These are phyloP conservation scores for Cataglyphis altisquamis DNA, from an alignment of 2,888 invertebrate species.

Conservation along the genomic window DNA sequence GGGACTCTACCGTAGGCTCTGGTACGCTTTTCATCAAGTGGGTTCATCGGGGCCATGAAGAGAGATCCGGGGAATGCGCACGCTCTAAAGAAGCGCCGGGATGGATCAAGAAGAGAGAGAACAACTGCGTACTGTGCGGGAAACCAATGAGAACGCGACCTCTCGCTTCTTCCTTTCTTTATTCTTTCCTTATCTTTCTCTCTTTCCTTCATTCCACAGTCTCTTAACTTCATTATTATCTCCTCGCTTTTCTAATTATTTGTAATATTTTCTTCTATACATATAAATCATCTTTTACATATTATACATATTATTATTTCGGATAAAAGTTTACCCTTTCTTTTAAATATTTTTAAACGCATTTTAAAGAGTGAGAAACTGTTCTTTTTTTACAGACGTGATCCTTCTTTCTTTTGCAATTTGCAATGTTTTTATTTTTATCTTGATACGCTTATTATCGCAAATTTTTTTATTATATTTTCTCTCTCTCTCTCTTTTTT, in stretches of 20 bases:
- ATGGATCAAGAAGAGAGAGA: constrained; percentile 57
- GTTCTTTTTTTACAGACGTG: constrained; percentile 29
- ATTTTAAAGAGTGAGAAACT: constrained; percentile 1
- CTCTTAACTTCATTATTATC: constrained; percentile 17
- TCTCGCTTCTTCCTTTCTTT: constrained; percentile 62
- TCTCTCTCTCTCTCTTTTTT: constrained; percentile 29
- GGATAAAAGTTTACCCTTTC: background rate
- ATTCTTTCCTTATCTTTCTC: constrained; percentile 37
- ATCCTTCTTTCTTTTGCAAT: constrained; percentile 13
- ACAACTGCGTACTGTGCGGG: constrained; percentile 31
- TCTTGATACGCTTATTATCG: background rate
- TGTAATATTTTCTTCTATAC: constrained; percentile 23
- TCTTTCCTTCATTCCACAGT: constrained; percentile 52
- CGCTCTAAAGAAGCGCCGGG: constrained; percentile 77
- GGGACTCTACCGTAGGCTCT: constrained; percentile 72
- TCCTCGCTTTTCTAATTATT: constrained; percentile 8
- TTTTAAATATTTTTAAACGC: background rate
- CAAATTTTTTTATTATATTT: background rate
- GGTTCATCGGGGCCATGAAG: constrained; percentile 84
- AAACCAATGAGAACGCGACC: constrained; percentile 79
- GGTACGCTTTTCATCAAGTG: constrained; percentile 83
- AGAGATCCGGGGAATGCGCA: constrained; percentile 74
- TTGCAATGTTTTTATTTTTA: constrained; percentile 43
- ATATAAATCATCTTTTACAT: constrained; percentile 28
- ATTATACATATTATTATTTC: background rate